Conservation (phyloP, 2,113 vertebrate species). For the Notarius lentiginosus region DNA sequence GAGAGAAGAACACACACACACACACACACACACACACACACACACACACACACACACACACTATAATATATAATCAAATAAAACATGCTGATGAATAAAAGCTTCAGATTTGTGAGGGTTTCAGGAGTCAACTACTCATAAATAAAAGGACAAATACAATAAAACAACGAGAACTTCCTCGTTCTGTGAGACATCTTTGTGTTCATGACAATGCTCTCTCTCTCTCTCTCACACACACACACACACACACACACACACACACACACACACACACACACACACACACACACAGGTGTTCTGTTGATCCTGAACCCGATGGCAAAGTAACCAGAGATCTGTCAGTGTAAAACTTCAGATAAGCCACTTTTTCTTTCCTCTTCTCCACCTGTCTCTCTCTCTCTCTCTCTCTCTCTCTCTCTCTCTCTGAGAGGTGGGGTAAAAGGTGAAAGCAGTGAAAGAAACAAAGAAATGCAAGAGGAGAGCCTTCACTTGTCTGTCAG, state of each 20-base stretch:
- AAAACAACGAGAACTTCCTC: background rate
- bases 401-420: constrained; percentile 22
- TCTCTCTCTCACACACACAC: background rate
- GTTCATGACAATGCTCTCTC: no score
- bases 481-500: constrained; percentile 61
- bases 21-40: constrained; percentile 6
- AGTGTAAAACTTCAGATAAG: constrained; percentile 51
- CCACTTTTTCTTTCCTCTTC: constrained; percentile 47
- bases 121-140: background rate
- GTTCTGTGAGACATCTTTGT: background rate
- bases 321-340: constrained; percentile 52
- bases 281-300: constrained; percentile 49
- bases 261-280: constrained; percentile 28
- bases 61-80: background rate
- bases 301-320: constrained; percentile 38
- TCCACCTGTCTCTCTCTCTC: constrained; percentile 31
- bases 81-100: background rate
- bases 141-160: background rate
- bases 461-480: constrained; percentile 55
- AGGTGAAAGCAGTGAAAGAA: constrained; percentile 39
- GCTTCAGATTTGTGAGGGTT: background rate
- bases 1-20: background rate
- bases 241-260: background rate
- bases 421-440: constrained; percentile 25
- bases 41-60: background rate